Evolutionary conservation across 2,888 invertebrate species (phyloP).

Genomic region (Odontocerum albicorne): DNA sequence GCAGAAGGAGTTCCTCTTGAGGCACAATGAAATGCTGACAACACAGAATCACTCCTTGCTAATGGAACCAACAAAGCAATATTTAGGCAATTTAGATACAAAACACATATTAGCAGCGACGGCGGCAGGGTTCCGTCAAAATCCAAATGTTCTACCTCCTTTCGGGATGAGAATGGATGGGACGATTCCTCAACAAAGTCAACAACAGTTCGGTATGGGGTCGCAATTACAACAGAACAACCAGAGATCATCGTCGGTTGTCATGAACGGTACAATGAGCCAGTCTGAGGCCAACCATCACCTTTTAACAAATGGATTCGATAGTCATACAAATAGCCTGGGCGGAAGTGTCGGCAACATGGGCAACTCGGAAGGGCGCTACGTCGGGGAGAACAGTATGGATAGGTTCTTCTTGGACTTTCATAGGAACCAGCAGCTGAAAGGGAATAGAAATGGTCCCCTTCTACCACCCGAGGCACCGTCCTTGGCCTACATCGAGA

Average conservation of each 20-base stretch:
- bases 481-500: constrained; percentile 35
- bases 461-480: constrained; percentile 28
- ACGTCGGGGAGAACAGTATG: constrained; percentile 56
- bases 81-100: constrained; percentile 37
- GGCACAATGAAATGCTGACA: constrained; percentile 50
- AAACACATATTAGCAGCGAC: background rate
- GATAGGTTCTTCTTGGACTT: constrained; percentile 74
- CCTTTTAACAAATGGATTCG: constrained; percentile 14
- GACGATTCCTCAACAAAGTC: constrained; percentile 38
- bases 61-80: constrained; percentile 50
- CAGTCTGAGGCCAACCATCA: constrained; percentile 8
- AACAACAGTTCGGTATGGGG: constrained; percentile 20
- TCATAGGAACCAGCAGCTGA: constrained; percentile 62
- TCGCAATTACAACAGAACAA: constrained; percentile 4
- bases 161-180: constrained; percentile 57
- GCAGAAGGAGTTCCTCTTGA: constrained; percentile 47
- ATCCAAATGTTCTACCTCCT: constrained; percentile 52
- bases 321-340: constrained; percentile 1
- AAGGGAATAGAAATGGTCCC: constrained; percentile 12
- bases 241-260: too few species aligned
- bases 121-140: background rate
- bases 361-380: constrained; percentile 43
- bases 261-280: constrained; percentile 1
- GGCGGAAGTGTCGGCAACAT: constrained; percentile 34
- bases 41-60: constrained; percentile 44